These are phyloP conservation scores for Halocynthia aurantium DNA, from an alignment of 23 tunicate genomes.

Conservation along the genomic window DNA sequence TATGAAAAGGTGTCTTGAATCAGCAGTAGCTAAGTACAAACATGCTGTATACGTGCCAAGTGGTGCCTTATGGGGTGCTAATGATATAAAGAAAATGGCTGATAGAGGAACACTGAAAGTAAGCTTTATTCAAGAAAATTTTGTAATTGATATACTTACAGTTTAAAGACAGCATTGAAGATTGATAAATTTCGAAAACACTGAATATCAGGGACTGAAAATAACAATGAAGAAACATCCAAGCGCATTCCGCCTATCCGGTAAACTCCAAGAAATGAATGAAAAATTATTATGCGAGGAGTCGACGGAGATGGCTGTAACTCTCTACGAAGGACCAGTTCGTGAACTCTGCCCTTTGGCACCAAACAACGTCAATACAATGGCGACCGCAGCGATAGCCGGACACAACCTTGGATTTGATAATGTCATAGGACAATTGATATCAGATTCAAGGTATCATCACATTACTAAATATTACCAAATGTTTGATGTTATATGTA, in stretches of 20 bases:
- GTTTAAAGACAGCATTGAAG: no score
- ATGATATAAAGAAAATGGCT: slow-evolving; percentile 86
- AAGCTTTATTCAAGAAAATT: neutral
- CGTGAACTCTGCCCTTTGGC: slow-evolving; percentile 75
- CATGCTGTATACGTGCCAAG: slow-evolving; percentile 58
- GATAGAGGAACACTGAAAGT: slow-evolving; percentile 8
- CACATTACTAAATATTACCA: neutral
- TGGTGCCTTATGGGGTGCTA: slow-evolving; percentile 95
- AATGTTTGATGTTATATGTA: neutral
- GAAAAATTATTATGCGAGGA: no score
- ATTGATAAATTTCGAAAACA: neutral
- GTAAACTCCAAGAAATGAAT: slow-evolving; percentile 3
- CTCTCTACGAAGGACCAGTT: slow-evolving; percentile 39
- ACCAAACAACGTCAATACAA: slow-evolving; percentile 90
- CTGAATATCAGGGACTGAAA: slow-evolving; percentile 25
- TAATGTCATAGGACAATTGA: slow-evolving; percentile 47
- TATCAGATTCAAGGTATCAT: slow-evolving; percentile 38
- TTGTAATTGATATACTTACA: neutral
- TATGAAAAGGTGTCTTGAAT: slow-evolving; percentile 23
- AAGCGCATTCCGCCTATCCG: slow-evolving; percentile 30
- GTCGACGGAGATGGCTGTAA: neutral
- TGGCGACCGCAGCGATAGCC: slow-evolving; percentile 85
- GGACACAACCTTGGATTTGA: slow-evolving; percentile 74
- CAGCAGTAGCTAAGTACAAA: slow-evolving; percentile 26
- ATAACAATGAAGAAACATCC: slow-evolving; percentile 97